These are phyloP conservation scores for Acrocera orbiculus DNA, from an alignment of 2,888 invertebrate species.

Conservation along the genomic window DNA sequence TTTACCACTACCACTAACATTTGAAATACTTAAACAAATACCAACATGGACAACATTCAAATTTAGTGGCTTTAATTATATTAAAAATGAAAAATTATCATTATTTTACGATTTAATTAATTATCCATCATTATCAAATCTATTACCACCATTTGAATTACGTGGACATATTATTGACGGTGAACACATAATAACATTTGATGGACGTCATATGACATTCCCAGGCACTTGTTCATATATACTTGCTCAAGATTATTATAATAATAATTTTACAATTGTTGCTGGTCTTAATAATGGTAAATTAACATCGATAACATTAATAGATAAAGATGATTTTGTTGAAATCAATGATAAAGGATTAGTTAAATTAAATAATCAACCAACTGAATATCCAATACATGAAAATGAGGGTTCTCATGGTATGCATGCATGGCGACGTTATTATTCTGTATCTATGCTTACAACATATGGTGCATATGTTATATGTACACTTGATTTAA, in stretches of 20 bases:
- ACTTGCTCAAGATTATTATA: constrained; percentile 63
- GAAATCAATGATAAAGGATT: constrained; percentile 47
- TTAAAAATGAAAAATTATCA: constrained; percentile 42
- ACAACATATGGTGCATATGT: constrained; percentile 46
- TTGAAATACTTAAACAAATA: constrained; percentile 31
- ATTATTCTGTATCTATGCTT: constrained; percentile 38
- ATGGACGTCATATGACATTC: constrained; percentile 62
- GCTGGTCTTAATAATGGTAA: constrained; percentile 52
- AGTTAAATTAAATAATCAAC: constrained; percentile 45
- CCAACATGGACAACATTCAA: constrained; percentile 41
- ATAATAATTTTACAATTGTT: constrained; percentile 71
- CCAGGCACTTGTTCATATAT: constrained; percentile 72
- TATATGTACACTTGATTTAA: constrained; percentile 41
- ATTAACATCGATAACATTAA: constrained; percentile 47
- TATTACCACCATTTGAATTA: constrained; percentile 48
- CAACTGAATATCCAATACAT: constrained; percentile 49
- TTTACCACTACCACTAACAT: constrained; percentile 23
- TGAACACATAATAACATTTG: constrained; percentile 77
- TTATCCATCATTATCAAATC: constrained; percentile 39
- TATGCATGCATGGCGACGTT: constrained; percentile 42
- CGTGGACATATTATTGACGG: constrained; percentile 57
- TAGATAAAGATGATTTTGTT: constrained; percentile 44
- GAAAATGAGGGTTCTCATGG: constrained; percentile 40
- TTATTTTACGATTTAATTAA: constrained; percentile 30
- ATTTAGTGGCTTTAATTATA: constrained; percentile 41